phyloP scores from a whole-genome alignment of 2,888 invertebrate genomes.

The Morpho achilles region DNA sequence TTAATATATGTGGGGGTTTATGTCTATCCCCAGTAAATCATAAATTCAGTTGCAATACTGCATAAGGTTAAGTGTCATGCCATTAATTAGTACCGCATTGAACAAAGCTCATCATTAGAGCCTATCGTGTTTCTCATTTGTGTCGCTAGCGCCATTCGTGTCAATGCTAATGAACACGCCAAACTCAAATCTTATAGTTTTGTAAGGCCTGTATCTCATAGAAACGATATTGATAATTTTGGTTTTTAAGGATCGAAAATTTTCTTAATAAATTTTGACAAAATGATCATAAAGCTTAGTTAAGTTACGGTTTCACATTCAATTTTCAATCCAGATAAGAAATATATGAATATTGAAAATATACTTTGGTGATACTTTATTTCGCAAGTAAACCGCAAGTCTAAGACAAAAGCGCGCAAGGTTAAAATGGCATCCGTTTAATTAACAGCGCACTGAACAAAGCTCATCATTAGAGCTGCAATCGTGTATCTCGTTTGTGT shows the following conservation, averaged over 20 bases:
- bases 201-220: conserved; percentile 19
- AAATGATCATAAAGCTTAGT: too few species aligned
- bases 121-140: conserved; percentile 38
- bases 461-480: conserved; percentile 37
- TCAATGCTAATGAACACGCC: conserved; percentile 61
- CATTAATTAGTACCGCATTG: conserved; percentile 43
- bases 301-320: too few species aligned
- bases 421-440: conserved; percentile 37
- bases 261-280: too few species aligned
- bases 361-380: too few species aligned
- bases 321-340: too few species aligned
- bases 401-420: conserved; percentile 13
- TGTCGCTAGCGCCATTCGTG: conserved; percentile 56
- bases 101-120: conserved; percentile 40
- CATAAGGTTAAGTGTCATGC: conserved; percentile 30
- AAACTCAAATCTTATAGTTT: conserved; percentile 50
- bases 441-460: conserved; percentile 41
- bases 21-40: too few species aligned
- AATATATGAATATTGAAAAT: too few species aligned
- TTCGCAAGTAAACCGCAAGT: too few species aligned
- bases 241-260: too few species aligned
- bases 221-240: too few species aligned
- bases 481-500: conserved; percentile 41
- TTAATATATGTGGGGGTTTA: too few species aligned
- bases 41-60: too few species aligned